phyloP scores from a whole-genome alignment of 2,888 invertebrate species.

The Philopedon plagiatum region DNA sequence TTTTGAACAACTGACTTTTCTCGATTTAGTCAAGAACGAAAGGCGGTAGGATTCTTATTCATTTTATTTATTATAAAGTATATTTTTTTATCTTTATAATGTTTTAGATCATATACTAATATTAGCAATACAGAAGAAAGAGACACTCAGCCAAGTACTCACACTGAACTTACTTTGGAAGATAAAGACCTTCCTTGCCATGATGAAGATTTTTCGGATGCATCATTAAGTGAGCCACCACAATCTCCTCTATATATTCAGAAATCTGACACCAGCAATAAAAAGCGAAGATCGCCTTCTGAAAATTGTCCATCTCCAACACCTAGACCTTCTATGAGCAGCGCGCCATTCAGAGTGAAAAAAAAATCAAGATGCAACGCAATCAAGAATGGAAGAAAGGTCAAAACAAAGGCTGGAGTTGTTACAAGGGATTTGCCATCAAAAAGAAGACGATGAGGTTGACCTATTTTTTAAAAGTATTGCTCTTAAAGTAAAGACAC shows the following conservation, averaged over 20 bases:
- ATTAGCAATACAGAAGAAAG: not conserved
- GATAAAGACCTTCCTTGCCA: not conserved
- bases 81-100: not conserved
- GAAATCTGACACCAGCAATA: not conserved
- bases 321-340: not conserved
- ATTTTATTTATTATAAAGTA: too few relatives aligned
- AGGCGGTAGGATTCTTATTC: conserved; percentile 20
- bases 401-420: not conserved
- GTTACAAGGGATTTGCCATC: not conserved
- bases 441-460: conserved; percentile 1
- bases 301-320: not conserved
- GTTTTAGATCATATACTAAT: not conserved
- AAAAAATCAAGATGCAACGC: not conserved
- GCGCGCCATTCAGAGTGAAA: not conserved
- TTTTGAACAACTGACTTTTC: conserved; percentile 14
- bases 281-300: not conserved
- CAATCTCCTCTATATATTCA: not conserved
- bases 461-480: conserved; percentile 31
- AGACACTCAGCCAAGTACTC: not conserved
- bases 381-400: conserved; percentile 22
- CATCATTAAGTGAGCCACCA: not conserved
- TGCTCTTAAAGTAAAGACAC: conserved; percentile 30
- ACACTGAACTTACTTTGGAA: not conserved
- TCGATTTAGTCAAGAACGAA: conserved; percentile 17
- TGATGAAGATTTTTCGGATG: not conserved